Base-by-base conservation (phyloP, 2,113 vertebrate species). In the Oceanodroma tethys region DNA sequence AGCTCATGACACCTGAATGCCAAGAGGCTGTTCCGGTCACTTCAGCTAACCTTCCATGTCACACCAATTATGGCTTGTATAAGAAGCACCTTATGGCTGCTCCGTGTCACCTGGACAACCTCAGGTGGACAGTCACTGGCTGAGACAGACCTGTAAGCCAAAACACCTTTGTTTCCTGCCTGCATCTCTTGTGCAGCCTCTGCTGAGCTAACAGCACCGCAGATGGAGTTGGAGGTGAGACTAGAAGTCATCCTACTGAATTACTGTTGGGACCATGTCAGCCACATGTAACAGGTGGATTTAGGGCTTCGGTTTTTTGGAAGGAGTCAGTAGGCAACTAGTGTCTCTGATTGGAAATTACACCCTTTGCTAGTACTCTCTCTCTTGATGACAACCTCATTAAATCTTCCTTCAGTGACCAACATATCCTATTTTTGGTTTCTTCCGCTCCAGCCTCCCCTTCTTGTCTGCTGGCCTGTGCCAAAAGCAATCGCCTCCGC, bases 41-140 rank as follows among this genome's bases (percentile, higher is more conserved):
- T 63, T 82, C 70, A 52, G 5, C 4, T 45, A 56, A 15, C 8
- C 13, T 66, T 47, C 21, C 23, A 9, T 9, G 20, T 56, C 34
- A 60, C 30, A 48, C 5, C 23, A 13, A 18, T n/a, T n/a, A 43
- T 20, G 22, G 12, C n/a, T n/a, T n/a, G n/a, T n/a, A n/a, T n/a
- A n/a, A n/a, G n/a, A n/a, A n/a, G n/a, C n/a, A n/a, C 19, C 15
- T 62, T 32, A 23, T 10, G 40, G 40, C 20, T 82, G 14, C 34
- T 62, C 30, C 0, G 0, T 67, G 23, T 48, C n/a, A 72, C 21
- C 38, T 29, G 43, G 34, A 32, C 13, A 89, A 16, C 2, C 4
- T 27, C 68, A 59, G 9, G 10, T 8, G 15, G 20, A 21, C 22
- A n/a, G 16, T 40, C 48, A 45, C 7, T 52, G 34, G 3, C 36